These are phyloP conservation scores for Plemyria rubiginata DNA, from an alignment of 2,888 invertebrate genomes.

Conservation along the genomic window DNA sequence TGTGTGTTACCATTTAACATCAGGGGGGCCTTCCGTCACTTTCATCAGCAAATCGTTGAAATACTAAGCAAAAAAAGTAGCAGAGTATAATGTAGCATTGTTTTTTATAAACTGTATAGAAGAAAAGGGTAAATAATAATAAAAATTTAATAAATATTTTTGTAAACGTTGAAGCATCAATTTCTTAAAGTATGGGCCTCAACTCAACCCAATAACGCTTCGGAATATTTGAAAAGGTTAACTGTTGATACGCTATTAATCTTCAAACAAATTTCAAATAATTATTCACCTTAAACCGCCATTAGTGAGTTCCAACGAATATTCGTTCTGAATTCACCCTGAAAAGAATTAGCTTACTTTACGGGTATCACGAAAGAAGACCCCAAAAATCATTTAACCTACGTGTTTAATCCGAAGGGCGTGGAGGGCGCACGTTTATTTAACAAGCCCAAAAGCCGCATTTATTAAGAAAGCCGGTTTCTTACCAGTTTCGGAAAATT, in stretches of 20 bases:
- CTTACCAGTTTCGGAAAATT: background rate
- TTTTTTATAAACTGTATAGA: too few relatives aligned
- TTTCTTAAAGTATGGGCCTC: too few relatives aligned
- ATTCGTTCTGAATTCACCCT: conserved; percentile 10
- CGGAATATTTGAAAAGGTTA: background rate
- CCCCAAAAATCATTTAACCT: conserved; percentile 46
- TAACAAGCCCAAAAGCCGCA: conserved; percentile 20
- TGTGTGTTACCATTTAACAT: too few relatives aligned
- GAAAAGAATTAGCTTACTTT: conserved; percentile 27
- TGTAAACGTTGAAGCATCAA: too few relatives aligned
- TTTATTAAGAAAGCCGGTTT: conserved; percentile 13
- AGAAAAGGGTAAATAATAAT: too few relatives aligned
- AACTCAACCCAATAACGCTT: too few relatives aligned
- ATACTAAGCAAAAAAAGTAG: too few relatives aligned
- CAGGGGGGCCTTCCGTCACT: too few relatives aligned
- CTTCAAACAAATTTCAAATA: conserved; percentile 7
- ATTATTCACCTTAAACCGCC: background rate
- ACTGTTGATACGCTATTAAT: conserved; percentile 1
- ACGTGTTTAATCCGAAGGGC: conserved; percentile 52
- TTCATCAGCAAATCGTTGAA: too few relatives aligned
- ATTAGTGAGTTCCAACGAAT: conserved; percentile 1
- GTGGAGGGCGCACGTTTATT: conserved; percentile 43
- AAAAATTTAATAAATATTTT: too few relatives aligned
- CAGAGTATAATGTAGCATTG: too few relatives aligned
- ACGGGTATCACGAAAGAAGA: conserved; percentile 28